These are phyloP conservation scores for Vanessa tameamea DNA, from an alignment of 1,140 invertebrate genomes.

Conservation along the genomic window DNA sequence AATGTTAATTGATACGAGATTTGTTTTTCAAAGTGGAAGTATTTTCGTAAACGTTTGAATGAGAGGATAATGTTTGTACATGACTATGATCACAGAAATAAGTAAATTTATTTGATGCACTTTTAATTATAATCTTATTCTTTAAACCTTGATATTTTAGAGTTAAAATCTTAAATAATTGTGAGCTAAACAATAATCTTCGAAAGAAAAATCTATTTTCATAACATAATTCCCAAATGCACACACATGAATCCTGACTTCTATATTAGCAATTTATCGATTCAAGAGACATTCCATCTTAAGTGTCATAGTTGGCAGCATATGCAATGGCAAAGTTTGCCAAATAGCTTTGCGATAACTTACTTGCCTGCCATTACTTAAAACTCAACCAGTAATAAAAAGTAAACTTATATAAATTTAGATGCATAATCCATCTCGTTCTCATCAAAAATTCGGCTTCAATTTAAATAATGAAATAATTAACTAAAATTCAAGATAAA, in stretches of 20 bases:
- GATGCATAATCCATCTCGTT: neutral
- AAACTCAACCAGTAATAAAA: too few species aligned
- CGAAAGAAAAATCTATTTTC: neutral
- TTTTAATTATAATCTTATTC: too few species aligned
- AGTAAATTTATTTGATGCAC: too few species aligned
- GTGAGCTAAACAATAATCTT: neutral
- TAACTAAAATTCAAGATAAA: neutral
- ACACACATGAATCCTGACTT: neutral
- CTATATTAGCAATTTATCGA: neutral
- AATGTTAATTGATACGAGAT: slow-evolving; percentile 5
- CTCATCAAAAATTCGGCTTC: neutral
- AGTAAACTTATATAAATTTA: neutral
- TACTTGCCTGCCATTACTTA: neutral
- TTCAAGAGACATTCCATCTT: neutral
- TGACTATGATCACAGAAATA: too few species aligned
- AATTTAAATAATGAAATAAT: neutral
- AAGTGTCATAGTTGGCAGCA: slow-evolving; percentile 2
- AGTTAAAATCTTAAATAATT: too few species aligned
- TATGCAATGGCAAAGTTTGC: slow-evolving; percentile 2
- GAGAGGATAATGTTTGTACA: too few species aligned
- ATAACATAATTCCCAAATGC: neutral
- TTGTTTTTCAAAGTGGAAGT: slow-evolving; percentile 1
- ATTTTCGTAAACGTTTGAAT: neutral
- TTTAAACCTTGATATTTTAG: too few species aligned
- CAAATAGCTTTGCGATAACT: slow-evolving; percentile 4